A percentile compares a stretch with the other conserved stretches of the same genome.
phyloP scores from a whole-genome alignment of 2,888 invertebrate genomes.

The Epinotia bilunana region DNA sequence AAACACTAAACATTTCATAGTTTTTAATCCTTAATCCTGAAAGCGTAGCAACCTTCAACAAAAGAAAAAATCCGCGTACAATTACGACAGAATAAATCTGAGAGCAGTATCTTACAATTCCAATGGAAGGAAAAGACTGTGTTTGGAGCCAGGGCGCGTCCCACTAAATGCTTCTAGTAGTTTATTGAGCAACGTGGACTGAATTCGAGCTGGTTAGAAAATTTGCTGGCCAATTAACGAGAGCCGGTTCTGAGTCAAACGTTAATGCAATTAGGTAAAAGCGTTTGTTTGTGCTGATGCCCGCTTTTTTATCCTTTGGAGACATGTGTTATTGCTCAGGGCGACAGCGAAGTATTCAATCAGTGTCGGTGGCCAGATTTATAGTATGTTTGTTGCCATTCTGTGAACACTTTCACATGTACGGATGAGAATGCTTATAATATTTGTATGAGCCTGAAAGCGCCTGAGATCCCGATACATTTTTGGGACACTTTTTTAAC shows the following conservation, averaged over 20 bases:
- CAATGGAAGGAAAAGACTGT: conserved; percentile 54
- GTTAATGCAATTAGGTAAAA: conserved; percentile 73
- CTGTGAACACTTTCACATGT: too few species aligned
- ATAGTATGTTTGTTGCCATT: neutral
- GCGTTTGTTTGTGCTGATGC: conserved; percentile 42
- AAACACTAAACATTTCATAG: conserved; percentile 24
- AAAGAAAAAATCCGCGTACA: conserved; percentile 49
- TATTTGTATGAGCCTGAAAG: too few species aligned
- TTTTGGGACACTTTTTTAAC: too few species aligned
- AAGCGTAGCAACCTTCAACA: conserved; percentile 31
- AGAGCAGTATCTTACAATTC: conserved; percentile 58
- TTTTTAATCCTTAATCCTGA: conserved; percentile 32
- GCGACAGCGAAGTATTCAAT: neutral
- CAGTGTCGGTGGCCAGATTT: neutral
- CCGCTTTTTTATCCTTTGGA: neutral
- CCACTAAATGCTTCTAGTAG: conserved; percentile 69
- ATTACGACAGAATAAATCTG: conserved; percentile 61
- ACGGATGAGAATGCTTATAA: too few species aligned
- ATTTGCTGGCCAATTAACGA: conserved; percentile 63
- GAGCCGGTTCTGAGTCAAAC: conserved; percentile 67
- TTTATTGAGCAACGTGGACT: conserved; percentile 75
- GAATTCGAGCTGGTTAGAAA: conserved; percentile 67
- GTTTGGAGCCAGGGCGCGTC: conserved; percentile 69
- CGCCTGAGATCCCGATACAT: too few species aligned
- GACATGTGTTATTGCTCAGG: neutral